phyloP scores from a whole-genome alignment of 2,888 invertebrate genomes.

The Rhaphigaster nebulosa region DNA sequence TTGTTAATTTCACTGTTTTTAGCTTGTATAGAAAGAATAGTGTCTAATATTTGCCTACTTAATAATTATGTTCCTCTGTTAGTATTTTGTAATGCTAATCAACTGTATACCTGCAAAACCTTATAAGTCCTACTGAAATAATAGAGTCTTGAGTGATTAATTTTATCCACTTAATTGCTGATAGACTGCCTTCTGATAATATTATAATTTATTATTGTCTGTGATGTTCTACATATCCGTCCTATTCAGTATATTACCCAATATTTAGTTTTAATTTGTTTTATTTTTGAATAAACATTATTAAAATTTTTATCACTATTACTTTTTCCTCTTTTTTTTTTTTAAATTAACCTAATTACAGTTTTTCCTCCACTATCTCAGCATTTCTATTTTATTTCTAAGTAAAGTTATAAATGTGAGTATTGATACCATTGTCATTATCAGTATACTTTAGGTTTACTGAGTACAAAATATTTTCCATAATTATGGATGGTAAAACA shows the following conservation, averaged over 20 bases:
- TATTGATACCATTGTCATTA: too few relatives aligned
- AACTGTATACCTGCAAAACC: too few relatives aligned
- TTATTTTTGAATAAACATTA: not conserved
- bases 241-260: not conserved
- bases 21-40: not conserved
- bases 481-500: not conserved
- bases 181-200: not conserved
- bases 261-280: not conserved
- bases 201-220: not conserved
- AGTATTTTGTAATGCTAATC: not conserved
- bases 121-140: too few relatives aligned
- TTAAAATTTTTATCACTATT: too few relatives aligned
- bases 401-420: too few relatives aligned
- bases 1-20: not conserved
- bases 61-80: not conserved
- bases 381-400: too few relatives aligned
- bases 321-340: not conserved
- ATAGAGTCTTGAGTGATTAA: not conserved
- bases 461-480: not conserved
- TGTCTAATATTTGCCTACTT: not conserved
- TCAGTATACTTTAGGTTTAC: too few relatives aligned
- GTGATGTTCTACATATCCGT: slow-evolving; percentile 3
- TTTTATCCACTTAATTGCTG: not conserved
- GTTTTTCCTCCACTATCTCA: not conserved
- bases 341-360: not conserved